Evolutionary conservation across 2,797 vertebrate genomes (phyloP).

Genomic region (Hydrolagus colliei): DNA sequence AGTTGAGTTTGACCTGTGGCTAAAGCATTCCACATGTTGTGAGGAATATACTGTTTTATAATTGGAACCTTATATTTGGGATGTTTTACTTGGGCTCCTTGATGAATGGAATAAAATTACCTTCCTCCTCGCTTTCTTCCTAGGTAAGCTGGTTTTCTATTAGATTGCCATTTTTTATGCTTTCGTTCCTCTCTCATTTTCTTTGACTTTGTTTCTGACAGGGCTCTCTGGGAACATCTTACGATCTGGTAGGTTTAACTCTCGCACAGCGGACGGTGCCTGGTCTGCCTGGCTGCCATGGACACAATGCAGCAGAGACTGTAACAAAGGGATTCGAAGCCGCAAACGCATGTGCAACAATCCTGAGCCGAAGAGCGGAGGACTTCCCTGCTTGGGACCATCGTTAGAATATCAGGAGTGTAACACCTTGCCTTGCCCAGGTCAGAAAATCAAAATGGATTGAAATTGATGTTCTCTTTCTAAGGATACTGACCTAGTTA

Average conservation of each 20-base stretch:
- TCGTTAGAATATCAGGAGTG: slow-evolving; percentile 90
- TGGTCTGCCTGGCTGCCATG: slow-evolving; percentile 86
- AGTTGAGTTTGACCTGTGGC: neutral
- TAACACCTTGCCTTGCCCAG: slow-evolving; percentile 88
- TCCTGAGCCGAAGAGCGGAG: slow-evolving; percentile 83
- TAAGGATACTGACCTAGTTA: too few species aligned
- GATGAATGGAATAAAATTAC: neutral
- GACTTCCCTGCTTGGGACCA: slow-evolving; percentile 75
- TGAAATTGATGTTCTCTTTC: neutral
- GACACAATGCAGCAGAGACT: slow-evolving; percentile 92
- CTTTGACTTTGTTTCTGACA: neutral
- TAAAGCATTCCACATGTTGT: neutral
- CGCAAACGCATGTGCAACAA: slow-evolving; percentile 84
- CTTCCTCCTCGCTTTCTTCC: neutral
- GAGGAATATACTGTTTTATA: neutral
- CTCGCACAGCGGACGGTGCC: slow-evolving; percentile 78
- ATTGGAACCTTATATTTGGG: neutral
- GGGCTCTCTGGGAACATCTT: slow-evolving; percentile 71
- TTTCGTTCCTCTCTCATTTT: neutral
- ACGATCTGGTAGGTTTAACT: slow-evolving; percentile 72
- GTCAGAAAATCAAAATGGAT: slow-evolving; percentile 49
- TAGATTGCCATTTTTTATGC: neutral
- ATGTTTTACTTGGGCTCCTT: neutral
- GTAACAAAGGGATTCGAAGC: slow-evolving; percentile 81
- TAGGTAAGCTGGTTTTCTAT: neutral